Base-by-base conservation (phyloP, 2,797 vertebrate species). In the Gymnocypris eckloni region DNA sequence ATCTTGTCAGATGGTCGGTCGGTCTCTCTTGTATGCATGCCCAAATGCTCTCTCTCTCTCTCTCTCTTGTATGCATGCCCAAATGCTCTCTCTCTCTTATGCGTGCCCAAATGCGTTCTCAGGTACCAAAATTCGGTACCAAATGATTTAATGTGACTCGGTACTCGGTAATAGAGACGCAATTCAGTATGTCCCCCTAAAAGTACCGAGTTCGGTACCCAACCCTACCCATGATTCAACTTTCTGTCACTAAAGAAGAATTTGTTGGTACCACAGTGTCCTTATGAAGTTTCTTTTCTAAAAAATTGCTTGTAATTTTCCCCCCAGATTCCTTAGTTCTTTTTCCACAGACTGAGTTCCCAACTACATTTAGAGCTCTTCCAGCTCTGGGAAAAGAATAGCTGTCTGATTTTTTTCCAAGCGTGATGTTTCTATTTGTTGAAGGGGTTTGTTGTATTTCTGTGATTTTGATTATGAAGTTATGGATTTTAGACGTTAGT, bases 391-490 rank as follows among this genome's bases (percentile, higher is more conserved):
- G 71, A 76, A 72, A 50, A 69, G 72, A 84, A 70, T 71, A 79
- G 52, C 66, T 11, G 18, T 81, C 61, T 50, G 73, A 70, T 82
- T 81, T 77, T 77, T 66, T 50, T 70, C 61, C 75, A 77, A 81
- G 79, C 43, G n/a, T 50, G 41, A 50, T 39, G 84, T 82, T 59
- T 83, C 76, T 79, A 43, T 86, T 77, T 86, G 61, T 79, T 83
- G 79, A 81, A 81, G 82, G 66, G 83, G 82, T 82, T 82, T 86
- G 61, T 81, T 86, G 64, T 86, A 9, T 72, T 82, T 69, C 48
- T 67, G 79, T 56, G 80, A 50, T 77, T 73, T 75, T 61, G 50
- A 76, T n/a, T 48, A 39, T 82, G 72, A 81, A 50, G 20, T 82
- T 16, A 50, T 83, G 67, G 43, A 50, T 66, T 48, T 83, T 25